Evolutionary conservation across 2,797 vertebrate species (phyloP).

Genomic region (Labeo calbasu): DNA sequence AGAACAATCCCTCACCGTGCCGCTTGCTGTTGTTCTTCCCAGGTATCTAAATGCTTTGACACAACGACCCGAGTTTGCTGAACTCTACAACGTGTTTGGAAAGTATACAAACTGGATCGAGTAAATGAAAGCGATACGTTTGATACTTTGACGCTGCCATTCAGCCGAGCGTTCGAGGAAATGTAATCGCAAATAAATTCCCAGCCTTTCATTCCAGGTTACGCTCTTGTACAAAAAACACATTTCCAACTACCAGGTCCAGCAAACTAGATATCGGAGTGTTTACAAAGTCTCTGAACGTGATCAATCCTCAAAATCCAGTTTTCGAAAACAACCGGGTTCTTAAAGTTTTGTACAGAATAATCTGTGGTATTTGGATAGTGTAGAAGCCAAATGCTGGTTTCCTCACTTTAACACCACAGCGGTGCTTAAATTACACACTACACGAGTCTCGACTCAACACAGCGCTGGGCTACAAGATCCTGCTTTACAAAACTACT

Average conservation of each 20-base stretch:
- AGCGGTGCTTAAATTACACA: conserved; percentile 4
- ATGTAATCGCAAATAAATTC: background rate
- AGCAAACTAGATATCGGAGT: background rate
- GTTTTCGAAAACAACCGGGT: background rate
- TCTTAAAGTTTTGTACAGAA: background rate
- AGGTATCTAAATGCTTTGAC: background rate
- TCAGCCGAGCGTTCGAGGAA: conserved; percentile 4
- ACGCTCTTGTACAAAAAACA: background rate
- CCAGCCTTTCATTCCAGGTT: background rate
- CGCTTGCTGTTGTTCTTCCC: background rate
- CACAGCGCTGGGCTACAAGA: background rate
- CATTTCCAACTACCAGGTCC: background rate
- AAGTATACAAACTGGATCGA: background rate
- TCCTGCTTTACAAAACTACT: conserved; percentile 9
- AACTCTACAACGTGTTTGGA: conserved; percentile 15
- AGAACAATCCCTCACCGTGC: background rate
- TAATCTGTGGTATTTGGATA: background rate
- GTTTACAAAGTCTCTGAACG: background rate
- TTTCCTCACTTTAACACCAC: background rate
- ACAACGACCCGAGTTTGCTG: background rate
- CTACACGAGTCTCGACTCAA: conserved; percentile 12
- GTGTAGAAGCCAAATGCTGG: background rate
- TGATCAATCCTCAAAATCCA: background rate
- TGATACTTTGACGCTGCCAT: background rate
- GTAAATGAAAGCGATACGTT: background rate